Percentiles rank a stretch among this genome's conserved stretches.
Conservation (phyloP, 1,140 invertebrate species). For the Ceratosolen fusciceps region DNA sequence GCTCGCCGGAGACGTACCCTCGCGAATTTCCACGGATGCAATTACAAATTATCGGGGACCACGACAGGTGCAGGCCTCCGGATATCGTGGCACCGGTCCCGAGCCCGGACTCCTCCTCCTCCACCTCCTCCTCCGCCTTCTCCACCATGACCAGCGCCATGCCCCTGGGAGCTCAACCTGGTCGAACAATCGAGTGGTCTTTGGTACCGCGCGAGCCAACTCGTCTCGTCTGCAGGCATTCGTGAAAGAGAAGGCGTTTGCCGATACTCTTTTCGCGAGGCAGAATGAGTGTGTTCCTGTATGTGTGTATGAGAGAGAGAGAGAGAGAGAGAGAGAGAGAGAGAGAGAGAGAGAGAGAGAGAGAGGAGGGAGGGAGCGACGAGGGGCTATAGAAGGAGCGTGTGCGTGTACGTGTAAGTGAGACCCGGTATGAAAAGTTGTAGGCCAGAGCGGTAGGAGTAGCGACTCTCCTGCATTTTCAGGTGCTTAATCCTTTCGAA, state of each 20-base stretch:
- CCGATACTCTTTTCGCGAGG: not conserved
- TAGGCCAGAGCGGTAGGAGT: not conserved
- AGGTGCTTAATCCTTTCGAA: conserved; percentile 45
- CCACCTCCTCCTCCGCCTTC: too few species aligned
- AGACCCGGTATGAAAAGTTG: not conserved
- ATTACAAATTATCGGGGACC: not conserved
- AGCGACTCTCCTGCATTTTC: conserved; percentile 6
- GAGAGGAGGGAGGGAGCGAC: not conserved
- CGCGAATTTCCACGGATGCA: conserved; percentile 13
- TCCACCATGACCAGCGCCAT: too few species aligned
- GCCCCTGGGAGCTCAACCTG: not conserved
- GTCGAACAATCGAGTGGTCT: too few species aligned
- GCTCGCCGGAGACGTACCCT: not conserved
- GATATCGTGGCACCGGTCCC: not conserved
- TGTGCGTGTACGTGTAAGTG: not conserved
- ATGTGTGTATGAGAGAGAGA: too few species aligned
- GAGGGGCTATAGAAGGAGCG: not conserved
- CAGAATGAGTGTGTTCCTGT: too few species aligned
- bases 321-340: not conserved
- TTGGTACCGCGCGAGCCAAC: not conserved
- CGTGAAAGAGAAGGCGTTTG: not conserved
- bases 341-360: not conserved
- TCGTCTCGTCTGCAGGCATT: not conserved
- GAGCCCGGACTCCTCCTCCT: too few species aligned
- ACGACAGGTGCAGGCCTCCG: not conserved